Conservation (phyloP, 1,140 invertebrate genomes). For the Macrotrachela quadricornifera region DNA sequence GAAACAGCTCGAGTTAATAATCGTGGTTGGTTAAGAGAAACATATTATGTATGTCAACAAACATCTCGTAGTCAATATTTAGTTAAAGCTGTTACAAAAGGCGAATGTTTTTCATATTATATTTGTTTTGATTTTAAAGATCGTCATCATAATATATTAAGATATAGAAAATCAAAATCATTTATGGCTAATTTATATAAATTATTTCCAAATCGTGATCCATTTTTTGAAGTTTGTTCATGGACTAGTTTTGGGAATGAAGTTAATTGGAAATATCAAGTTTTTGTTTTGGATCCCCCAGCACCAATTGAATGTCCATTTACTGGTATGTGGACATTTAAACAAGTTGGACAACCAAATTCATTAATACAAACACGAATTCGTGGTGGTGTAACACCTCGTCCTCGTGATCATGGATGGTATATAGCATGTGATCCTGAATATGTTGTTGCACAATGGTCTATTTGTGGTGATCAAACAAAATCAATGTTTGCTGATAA, state of each 20-base stretch:
- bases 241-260: constrained; percentile 7
- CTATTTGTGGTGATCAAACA: constrained; percentile 8
- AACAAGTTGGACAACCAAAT: not conserved
- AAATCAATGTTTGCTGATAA: constrained; percentile 7
- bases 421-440: constrained; percentile 4
- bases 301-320: constrained; percentile 9
- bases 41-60: constrained; percentile 9
- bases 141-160: constrained; percentile 4
- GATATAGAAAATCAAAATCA: constrained; percentile 3
- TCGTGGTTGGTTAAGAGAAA: constrained; percentile 6
- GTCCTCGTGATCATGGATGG: constrained; percentile 7
- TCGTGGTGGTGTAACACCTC: constrained; percentile 3
- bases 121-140: constrained; percentile 7
- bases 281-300: constrained; percentile 6
- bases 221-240: constrained; percentile 8
- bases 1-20: constrained; percentile 4
- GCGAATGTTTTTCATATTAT: constrained; percentile 8
- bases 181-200: constrained; percentile 6
- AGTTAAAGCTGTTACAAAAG: constrained; percentile 4
- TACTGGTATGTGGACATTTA: constrained; percentile 7
- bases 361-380: constrained; percentile 2
- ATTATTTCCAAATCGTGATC: constrained; percentile 1
- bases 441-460: constrained; percentile 1
- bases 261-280: constrained; percentile 5
- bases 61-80: constrained; percentile 7